Evolutionary conservation across 2,888 invertebrate genomes (phyloP).

Genomic region (Philereme transversata): DNA sequence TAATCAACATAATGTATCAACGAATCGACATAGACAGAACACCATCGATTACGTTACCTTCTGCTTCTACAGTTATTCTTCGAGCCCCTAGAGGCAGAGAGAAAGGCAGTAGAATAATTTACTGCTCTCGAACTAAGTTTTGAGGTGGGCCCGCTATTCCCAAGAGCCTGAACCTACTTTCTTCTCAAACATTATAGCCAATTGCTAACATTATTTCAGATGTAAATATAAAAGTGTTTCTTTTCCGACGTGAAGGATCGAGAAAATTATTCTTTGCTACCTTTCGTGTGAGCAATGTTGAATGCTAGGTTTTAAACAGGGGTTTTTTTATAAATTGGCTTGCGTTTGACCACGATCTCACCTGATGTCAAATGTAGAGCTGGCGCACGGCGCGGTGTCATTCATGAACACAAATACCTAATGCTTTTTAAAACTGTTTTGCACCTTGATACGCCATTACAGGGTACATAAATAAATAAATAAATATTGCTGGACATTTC

Average conservation of each 20-base stretch:
- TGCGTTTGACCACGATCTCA: no score
- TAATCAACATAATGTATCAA: conserved; percentile 13
- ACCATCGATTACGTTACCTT: conserved; percentile 58
- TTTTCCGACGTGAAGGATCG: conserved; percentile 12
- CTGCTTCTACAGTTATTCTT: conserved; percentile 68
- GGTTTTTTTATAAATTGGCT: no score
- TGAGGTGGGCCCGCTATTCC: conserved; percentile 60
- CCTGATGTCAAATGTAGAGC: no score
- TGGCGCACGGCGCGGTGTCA: no score
- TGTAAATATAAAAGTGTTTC: conserved; percentile 36
- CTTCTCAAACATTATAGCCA: conserved; percentile 52
- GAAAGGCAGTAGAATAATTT: conserved; percentile 65
- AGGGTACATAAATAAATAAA: no score
- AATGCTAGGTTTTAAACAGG: background rate
- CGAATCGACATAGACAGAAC: conserved; percentile 38
- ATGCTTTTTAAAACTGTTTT: no score
- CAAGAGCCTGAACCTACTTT: conserved; percentile 54
- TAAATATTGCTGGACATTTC: no score
- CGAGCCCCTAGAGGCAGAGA: conserved; percentile 47
- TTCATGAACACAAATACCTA: no score
- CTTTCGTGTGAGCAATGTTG: background rate
- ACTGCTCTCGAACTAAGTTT: conserved; percentile 70
- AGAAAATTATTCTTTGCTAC: conserved; percentile 10
- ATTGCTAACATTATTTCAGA: conserved; percentile 47
- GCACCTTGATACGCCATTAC: no score